These are phyloP conservation scores for Strix aluco DNA, from an alignment of 2,113 vertebrate species.

Conservation along the genomic window DNA sequence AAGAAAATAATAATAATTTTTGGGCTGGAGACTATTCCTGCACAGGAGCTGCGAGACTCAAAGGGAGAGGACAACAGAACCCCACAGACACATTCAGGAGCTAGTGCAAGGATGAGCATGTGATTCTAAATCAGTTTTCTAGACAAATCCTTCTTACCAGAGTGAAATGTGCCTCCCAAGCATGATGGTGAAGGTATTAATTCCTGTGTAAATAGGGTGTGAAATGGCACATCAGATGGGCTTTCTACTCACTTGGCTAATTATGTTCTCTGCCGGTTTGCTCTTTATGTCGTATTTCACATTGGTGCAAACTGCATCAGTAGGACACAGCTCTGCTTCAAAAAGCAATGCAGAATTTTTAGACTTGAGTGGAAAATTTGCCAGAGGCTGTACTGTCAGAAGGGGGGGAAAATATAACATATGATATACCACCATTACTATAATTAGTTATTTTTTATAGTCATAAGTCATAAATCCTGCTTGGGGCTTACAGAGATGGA, in stretches of 20 bases:
- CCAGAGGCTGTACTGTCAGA: constrained; percentile 18
- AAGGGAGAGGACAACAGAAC: background rate
- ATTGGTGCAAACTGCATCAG: background rate
- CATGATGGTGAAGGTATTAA: background rate
- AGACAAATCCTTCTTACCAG: constrained; percentile 30
- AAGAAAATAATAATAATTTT: background rate
- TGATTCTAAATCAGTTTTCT: constrained; percentile 55
- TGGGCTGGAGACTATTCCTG: background rate
- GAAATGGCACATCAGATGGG: constrained; percentile 36
- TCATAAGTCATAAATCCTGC: background rate
- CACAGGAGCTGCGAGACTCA: background rate
- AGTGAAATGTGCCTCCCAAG: constrained; percentile 11
- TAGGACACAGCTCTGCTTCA: background rate
- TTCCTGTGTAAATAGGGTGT: constrained; percentile 24
- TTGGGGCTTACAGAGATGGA: background rate
- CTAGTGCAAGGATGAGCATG: background rate
- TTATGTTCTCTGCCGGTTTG: background rate
- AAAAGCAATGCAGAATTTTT: background rate
- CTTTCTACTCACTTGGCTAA: constrained; percentile 25
- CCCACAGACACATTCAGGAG: background rate
- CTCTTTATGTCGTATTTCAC: background rate
- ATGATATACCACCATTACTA: background rate
- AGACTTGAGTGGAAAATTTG: constrained; percentile 29
- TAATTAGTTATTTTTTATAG: background rate
- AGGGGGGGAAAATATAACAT: background rate